These are phyloP conservation scores for Phrixothrix hirtus DNA, from an alignment of 2,888 invertebrate species.

Conservation along the genomic window DNA sequence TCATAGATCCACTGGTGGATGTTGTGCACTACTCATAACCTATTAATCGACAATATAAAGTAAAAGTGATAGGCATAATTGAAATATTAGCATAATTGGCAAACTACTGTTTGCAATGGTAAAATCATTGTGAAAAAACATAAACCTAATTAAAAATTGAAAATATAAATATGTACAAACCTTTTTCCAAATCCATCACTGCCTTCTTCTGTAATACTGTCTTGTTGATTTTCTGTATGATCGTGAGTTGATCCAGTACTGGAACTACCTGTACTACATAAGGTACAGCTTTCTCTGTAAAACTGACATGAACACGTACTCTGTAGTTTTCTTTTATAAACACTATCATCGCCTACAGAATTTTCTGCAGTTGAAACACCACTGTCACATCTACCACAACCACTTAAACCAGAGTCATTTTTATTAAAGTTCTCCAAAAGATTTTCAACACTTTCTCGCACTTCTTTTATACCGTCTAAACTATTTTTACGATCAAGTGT, in stretches of 20 bases:
- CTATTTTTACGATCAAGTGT: conserved; percentile 53
- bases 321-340: conserved; percentile 57
- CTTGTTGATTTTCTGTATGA: conserved; percentile 54
- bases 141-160: background rate
- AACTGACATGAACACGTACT: conserved; percentile 56
- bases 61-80: no score
- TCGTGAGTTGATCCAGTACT: conserved; percentile 55
- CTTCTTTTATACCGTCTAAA: conserved; percentile 57
- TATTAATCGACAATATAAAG: no score
- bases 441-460: conserved; percentile 56
- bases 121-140: background rate
- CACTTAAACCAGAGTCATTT: conserved; percentile 58
- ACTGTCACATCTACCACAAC: conserved; percentile 62
- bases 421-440: conserved; percentile 56
- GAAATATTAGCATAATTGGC: no score
- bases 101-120: no score
- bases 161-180: conserved; percentile 31
- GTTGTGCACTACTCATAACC: no score
- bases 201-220: conserved; percentile 54
- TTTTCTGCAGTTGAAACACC: conserved; percentile 57
- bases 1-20: no score
- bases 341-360: conserved; percentile 54
- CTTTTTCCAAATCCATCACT: conserved; percentile 54
- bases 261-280: conserved; percentile 51
- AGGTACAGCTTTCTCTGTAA: conserved; percentile 51